Conservation (phyloP, 1,140 invertebrate species). For the Leptopilina boulardi region DNA sequence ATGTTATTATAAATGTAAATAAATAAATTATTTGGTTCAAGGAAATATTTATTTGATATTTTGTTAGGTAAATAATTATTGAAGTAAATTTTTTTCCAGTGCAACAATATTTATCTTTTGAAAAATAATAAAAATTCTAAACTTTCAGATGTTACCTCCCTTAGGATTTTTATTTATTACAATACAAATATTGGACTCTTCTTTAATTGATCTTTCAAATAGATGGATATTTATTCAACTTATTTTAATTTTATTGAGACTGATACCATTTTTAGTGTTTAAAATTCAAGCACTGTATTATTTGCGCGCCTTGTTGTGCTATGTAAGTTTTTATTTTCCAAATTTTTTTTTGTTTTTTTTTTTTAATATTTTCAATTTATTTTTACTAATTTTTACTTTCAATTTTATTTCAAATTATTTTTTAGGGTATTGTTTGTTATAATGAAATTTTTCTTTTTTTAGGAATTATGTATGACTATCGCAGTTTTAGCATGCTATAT, state of each 20-base stretch:
- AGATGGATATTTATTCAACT: background rate
- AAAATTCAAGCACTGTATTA: background rate
- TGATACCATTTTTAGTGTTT: background rate
- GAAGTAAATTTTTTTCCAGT: no score
- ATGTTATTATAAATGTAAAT: no score
- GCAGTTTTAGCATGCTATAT: background rate
- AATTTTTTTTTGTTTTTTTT: background rate
- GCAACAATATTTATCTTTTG: no score
- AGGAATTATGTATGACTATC: constrained; percentile 7
- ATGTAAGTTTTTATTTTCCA: background rate
- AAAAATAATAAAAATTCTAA: no score
- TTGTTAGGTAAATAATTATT: no score
- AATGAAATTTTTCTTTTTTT: background rate
- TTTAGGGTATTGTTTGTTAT: background rate
- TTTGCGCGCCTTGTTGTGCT: background rate
- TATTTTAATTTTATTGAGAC: background rate
- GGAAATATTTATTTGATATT: no score
- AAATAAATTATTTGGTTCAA: no score
- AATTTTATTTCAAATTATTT: background rate
- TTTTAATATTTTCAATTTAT: background rate
- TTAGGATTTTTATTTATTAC: constrained; percentile 15
- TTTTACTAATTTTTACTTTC: background rate
- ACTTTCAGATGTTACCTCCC: background rate
- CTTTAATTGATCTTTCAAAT: background rate
- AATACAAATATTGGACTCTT: constrained; percentile 2